A percentile compares a stretch with the other conserved stretches of the same genome.
These are phyloP conservation scores for Endomychus coccineus DNA, from an alignment of 2,888 invertebrate genomes.

Conservation along the genomic window DNA sequence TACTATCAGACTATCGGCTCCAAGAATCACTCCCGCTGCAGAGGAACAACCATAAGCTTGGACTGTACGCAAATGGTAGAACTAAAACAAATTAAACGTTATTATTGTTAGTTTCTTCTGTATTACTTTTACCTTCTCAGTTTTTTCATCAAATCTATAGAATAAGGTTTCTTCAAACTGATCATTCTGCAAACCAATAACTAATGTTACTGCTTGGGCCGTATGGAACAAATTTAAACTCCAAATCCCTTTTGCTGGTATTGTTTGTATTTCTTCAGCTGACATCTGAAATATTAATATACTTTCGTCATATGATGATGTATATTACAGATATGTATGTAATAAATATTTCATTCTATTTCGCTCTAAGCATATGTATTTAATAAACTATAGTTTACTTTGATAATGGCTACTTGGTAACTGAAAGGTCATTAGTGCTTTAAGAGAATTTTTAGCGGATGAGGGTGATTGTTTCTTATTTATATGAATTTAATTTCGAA, in stretches of 20 bases:
- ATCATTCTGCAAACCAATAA: conserved; percentile 30
- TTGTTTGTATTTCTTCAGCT: conserved; percentile 31
- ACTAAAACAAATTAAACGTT: conserved; percentile 37
- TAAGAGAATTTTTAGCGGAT: too few species aligned
- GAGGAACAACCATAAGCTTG: conserved; percentile 32
- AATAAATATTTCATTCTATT: too few species aligned
- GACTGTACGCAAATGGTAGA: conserved; percentile 30
- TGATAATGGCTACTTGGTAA: too few species aligned
- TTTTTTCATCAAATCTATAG: conserved; percentile 29
- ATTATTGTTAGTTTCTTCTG: too few species aligned
- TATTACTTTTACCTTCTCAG: conserved; percentile 32
- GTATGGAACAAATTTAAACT: conserved; percentile 33
- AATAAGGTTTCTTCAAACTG: conserved; percentile 27
- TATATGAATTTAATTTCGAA: too few species aligned
- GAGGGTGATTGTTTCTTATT: too few species aligned
- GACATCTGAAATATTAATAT: conserved; percentile 29
- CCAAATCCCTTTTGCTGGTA: conserved; percentile 30
- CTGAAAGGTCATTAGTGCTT: too few species aligned
- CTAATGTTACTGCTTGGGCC: conserved; percentile 34
- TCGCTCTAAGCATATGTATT: too few species aligned
- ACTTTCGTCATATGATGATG: too few species aligned
- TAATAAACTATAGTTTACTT: too few species aligned
- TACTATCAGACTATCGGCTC: conserved; percentile 33
- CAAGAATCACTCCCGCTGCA: conserved; percentile 32
- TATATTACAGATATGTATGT: too few species aligned